phyloP scores from a whole-genome alignment of 2,888 invertebrate species.

The Adineta ricciae region DNA sequence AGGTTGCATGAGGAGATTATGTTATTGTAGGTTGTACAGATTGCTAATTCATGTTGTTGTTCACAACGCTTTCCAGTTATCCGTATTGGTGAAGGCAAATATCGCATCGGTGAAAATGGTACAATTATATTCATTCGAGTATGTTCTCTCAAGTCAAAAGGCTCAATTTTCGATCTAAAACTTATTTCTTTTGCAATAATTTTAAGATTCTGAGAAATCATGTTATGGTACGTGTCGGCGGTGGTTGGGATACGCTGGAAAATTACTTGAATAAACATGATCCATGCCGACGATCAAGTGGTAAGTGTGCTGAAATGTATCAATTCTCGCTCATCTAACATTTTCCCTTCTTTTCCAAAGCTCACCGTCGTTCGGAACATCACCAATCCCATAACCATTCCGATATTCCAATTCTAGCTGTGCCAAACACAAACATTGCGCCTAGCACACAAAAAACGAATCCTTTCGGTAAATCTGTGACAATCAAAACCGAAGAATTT shows the following conservation, averaged over 20 bases:
- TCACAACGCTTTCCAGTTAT: conserved; percentile 30
- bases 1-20: background rate
- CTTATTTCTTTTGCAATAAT: background rate
- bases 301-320: background rate
- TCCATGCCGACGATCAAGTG: conserved; percentile 62
- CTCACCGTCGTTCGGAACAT: background rate
- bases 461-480: background rate
- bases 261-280: conserved; percentile 93
- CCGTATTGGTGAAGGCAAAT: conserved; percentile 61
- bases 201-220: conserved; percentile 78
- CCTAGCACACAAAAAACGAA: background rate
- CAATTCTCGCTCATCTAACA: background rate
- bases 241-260: conserved; percentile 93
- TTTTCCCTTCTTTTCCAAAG: background rate
- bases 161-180: background rate
- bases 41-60: conserved; percentile 29
- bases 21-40: background rate
- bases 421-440: background rate
- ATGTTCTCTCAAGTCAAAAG: conserved; percentile 53
- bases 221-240: conserved; percentile 92
- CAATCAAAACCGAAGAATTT: background rate
- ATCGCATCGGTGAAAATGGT: conserved; percentile 88
- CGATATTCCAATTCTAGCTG: background rate
- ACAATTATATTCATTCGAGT: conserved; percentile 88
- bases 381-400: background rate